Conservation (phyloP, 1,140 invertebrate species). For the Chironomus tepperi region DNA sequence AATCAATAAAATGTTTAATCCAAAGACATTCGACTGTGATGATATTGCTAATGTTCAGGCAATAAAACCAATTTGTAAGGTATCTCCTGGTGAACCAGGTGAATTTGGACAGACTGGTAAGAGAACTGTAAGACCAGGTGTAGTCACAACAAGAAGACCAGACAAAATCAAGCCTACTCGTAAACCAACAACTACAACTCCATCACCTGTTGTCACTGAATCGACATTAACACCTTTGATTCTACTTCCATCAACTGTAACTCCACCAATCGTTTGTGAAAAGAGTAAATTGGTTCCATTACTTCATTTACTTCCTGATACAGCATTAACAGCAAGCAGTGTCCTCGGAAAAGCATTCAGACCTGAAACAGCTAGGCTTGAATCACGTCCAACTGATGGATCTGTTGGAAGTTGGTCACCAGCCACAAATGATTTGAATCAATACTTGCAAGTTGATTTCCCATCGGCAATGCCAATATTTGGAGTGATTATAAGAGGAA, state of each 20-base stretch:
- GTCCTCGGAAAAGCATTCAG: slow-evolving; percentile 36
- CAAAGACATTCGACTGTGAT: slow-evolving; percentile 43
- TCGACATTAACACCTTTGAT: slow-evolving; percentile 23
- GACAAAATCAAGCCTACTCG: background rate
- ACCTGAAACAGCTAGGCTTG: slow-evolving; percentile 44
- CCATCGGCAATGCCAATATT: slow-evolving; percentile 54
- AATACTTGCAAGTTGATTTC: slow-evolving; percentile 64
- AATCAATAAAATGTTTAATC: slow-evolving; percentile 44
- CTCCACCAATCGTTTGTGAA: slow-evolving; percentile 44
- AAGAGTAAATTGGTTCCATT: slow-evolving; percentile 36
- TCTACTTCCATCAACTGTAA: slow-evolving; percentile 41
- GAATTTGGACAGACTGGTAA: too few species aligned
- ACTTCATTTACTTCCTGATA: slow-evolving; percentile 42
- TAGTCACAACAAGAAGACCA: background rate
- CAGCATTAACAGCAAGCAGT: slow-evolving; percentile 52
- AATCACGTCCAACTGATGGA: slow-evolving; percentile 34
- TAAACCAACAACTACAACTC: background rate
- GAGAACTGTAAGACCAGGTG: background rate
- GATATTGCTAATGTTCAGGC: slow-evolving; percentile 44
- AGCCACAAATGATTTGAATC: slow-evolving; percentile 43
- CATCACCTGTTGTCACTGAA: background rate
- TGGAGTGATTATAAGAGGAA: slow-evolving; percentile 60
- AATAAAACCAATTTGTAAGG: slow-evolving; percentile 44
- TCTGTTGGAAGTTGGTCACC: slow-evolving; percentile 57
- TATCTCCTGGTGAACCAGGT: too few species aligned